A percentile compares a stretch with the other conserved stretches of the same genome.
Evolutionary conservation across 2,888 invertebrate species (phyloP).

Genomic region (Mylabris sibirica): DNA sequence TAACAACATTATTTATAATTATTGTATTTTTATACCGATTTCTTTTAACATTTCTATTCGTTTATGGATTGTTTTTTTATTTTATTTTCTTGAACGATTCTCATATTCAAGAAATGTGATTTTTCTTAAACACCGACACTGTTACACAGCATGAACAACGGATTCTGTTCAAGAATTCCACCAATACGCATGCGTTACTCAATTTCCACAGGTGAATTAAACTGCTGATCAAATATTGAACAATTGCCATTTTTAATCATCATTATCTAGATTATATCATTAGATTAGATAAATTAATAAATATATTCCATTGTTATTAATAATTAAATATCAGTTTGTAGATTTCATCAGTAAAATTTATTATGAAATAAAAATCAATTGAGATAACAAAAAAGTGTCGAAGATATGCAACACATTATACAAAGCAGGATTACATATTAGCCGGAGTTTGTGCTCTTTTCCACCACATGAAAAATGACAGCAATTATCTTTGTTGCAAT

Average conservation of each 20-base stretch:
- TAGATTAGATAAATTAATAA: not conserved
- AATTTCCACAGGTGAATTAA: constrained; percentile 47
- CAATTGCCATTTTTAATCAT: not conserved
- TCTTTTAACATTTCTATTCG: not conserved
- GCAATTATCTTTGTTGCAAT: too few species aligned
- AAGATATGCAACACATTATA: not conserved
- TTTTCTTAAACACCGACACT: constrained; percentile 13
- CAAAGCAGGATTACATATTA: too few species aligned
- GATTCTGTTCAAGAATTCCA: constrained; percentile 21
- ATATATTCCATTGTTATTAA: not conserved
- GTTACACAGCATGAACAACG: constrained; percentile 20
- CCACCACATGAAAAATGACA: too few species aligned
- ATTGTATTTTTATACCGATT: not conserved
- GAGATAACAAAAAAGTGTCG: not conserved
- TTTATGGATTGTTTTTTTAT: not conserved
- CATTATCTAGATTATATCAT: not conserved
- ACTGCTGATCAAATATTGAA: not conserved
- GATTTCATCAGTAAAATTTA: not conserved
- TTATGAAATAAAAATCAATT: too few species aligned
- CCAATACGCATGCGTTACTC: constrained; percentile 40
- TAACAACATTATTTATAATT: not conserved
- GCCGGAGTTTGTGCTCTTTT: too few species aligned
- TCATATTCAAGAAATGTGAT: constrained; percentile 5
- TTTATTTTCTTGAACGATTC: not conserved
- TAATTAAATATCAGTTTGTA: not conserved